Percentiles rank a stretch among this genome's conserved stretches.
Conservation (phyloP, 2,797 vertebrate genomes). For the Sciurus vulgaris region DNA sequence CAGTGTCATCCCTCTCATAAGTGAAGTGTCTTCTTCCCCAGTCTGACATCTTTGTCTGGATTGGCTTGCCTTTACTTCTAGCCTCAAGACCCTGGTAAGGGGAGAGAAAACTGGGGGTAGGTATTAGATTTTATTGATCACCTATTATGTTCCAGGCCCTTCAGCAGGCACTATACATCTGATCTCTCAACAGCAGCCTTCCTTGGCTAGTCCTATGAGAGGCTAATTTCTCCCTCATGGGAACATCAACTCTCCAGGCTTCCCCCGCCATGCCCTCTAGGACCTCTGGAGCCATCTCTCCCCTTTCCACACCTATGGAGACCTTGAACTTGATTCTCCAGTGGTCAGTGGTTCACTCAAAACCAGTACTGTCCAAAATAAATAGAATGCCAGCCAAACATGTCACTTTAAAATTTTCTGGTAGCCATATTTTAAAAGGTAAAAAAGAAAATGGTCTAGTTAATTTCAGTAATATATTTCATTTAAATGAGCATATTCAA, state of each 20-base stretch:
- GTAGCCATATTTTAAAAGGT: not conserved
- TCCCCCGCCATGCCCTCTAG: not conserved
- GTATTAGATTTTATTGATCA: not conserved
- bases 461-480: not conserved
- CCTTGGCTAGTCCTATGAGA: not conserved
- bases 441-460: not conserved
- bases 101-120: accelerated
- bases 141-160: not conserved
- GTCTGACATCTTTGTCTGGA: not conserved
- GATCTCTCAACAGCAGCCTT: not conserved
- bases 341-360: not conserved
- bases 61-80: not conserved
- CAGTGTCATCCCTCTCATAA: not conserved
- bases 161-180: not conserved
- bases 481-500: not conserved
- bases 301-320: not conserved
- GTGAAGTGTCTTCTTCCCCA: too few relatives aligned
- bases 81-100: not conserved
- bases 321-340: not conserved
- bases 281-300: not conserved
- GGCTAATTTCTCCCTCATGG: not conserved
- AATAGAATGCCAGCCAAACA: not conserved
- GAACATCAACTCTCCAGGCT: not conserved
- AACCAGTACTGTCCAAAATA: not conserved
- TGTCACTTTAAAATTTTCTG: not conserved